These are phyloP conservation scores for Clarias laeviceps DNA, from an alignment of 2,797 vertebrate genomes.

Conservation along the genomic window DNA sequence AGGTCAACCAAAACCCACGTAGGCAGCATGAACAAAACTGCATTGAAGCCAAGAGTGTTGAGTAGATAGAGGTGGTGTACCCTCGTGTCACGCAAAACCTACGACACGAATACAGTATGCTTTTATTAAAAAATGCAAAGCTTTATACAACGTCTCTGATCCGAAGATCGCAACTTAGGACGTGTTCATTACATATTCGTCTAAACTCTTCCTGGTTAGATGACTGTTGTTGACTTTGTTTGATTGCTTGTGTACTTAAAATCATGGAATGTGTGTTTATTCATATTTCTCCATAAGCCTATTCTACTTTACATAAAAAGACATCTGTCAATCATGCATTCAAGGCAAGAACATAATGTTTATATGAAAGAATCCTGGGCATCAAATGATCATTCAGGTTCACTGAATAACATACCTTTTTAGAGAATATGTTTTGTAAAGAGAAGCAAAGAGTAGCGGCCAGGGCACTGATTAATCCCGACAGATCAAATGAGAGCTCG, in stretches of 20 bases:
- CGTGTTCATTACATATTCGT: neutral
- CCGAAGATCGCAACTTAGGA: neutral
- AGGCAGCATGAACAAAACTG: slow-evolving; percentile 95
- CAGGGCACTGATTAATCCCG: slow-evolving; percentile 92
- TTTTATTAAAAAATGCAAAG: neutral
- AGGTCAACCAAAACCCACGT: slow-evolving; percentile 96
- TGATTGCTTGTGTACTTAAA: neutral
- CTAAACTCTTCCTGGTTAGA: neutral
- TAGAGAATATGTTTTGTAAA: slow-evolving; percentile 98
- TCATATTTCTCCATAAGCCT: neutral
- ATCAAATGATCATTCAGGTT: neutral
- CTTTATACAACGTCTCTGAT: neutral
- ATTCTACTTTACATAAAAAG: neutral
- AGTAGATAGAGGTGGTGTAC: slow-evolving; percentile 92
- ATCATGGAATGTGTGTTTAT: neutral
- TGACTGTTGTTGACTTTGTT: neutral
- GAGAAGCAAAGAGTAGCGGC: slow-evolving; percentile 97
- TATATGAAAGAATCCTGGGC: neutral
- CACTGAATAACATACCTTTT: slow-evolving; percentile 82
- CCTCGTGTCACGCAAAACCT: slow-evolving; percentile 91
- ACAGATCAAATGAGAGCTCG: slow-evolving; percentile 92
- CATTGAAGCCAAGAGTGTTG: slow-evolving; percentile 93
- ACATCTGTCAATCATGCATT: too few species aligned
- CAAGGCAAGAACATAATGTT: neutral
- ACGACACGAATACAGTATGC: neutral